Evolutionary conservation across 2,888 invertebrate species (phyloP).

Genomic region (Melinaea marsaeus): DNA sequence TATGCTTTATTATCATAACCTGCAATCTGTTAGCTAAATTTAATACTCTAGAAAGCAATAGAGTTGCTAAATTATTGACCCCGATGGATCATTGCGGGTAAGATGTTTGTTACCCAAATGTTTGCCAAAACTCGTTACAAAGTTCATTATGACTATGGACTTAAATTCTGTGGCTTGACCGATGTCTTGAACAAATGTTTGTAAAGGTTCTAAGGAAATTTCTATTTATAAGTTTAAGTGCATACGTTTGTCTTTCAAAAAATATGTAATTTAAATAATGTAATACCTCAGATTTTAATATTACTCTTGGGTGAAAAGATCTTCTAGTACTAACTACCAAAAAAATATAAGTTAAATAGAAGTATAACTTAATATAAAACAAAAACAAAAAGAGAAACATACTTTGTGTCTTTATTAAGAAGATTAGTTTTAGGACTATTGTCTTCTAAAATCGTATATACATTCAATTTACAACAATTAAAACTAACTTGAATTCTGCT

Average conservation of each 20-base stretch:
- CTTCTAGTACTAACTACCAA: too few relatives aligned
- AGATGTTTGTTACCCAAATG: constrained; percentile 12
- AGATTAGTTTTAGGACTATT: too few relatives aligned
- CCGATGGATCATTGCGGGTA: constrained; percentile 6
- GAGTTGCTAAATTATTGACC: constrained; percentile 10
- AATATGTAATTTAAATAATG: too few relatives aligned
- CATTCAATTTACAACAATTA: too few relatives aligned
- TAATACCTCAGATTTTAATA: too few relatives aligned
- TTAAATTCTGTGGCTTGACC: constrained; percentile 19
- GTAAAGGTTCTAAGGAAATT: constrained; percentile 6
- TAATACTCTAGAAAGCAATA: constrained; percentile 2
- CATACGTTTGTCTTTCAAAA: not conserved
- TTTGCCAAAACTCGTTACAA: constrained; percentile 21
- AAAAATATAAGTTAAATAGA: too few relatives aligned
- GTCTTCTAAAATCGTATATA: too few relatives aligned
- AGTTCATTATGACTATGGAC: constrained; percentile 21
- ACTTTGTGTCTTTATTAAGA: too few relatives aligned
- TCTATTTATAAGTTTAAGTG: not conserved
- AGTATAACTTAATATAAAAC: too few relatives aligned
- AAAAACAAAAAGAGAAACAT: too few relatives aligned
- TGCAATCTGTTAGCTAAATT: constrained; percentile 3
- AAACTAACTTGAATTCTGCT: too few relatives aligned
- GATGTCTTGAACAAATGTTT: constrained; percentile 20
- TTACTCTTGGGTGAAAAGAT: too few relatives aligned
- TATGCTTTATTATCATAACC: constrained; percentile 2